phyloP scores from a whole-genome alignment of 2,113 vertebrate species.

The Rhagologus leucostigma region DNA sequence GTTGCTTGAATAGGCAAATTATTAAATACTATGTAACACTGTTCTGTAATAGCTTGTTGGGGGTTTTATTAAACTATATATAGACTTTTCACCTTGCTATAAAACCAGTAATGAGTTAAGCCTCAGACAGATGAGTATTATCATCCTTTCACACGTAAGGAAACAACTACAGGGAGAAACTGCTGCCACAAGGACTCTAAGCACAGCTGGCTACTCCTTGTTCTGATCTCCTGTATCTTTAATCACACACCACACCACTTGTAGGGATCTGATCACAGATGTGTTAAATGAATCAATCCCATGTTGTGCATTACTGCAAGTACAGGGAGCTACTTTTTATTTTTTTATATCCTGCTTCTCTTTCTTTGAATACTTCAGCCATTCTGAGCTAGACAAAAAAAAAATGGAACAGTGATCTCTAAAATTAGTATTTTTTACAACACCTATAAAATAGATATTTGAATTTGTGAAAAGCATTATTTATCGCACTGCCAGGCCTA shows the following conservation, averaged over 20 bases:
- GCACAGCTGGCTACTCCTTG: neutral
- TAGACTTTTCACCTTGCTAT: slow-evolving; percentile 7
- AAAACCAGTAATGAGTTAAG: neutral
- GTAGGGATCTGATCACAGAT: neutral
- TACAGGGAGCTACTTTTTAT: neutral
- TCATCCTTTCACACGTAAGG: neutral
- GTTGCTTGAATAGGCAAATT: neutral
- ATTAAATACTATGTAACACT: neutral
- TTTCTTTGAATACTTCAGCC: neutral
- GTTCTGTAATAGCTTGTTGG: neutral
- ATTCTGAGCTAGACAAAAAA: neutral
- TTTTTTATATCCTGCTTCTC: neutral
- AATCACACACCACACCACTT: neutral
- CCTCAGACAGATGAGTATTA: neutral
- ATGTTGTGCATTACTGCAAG: neutral
- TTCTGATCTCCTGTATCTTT: neutral
- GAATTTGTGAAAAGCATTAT: neutral
- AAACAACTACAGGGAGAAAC: neutral
- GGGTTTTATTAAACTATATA: neutral
- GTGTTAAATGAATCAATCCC: neutral
- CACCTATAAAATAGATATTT: neutral
- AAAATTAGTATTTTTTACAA: neutral
- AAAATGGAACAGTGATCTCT: neutral
- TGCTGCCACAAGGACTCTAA: neutral
- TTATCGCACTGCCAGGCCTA: neutral